Percentiles rank a stretch among this genome's conserved stretches.
Conservation (phyloP, 2,797 vertebrate genomes). For the Sebastes trivittatus region DNA sequence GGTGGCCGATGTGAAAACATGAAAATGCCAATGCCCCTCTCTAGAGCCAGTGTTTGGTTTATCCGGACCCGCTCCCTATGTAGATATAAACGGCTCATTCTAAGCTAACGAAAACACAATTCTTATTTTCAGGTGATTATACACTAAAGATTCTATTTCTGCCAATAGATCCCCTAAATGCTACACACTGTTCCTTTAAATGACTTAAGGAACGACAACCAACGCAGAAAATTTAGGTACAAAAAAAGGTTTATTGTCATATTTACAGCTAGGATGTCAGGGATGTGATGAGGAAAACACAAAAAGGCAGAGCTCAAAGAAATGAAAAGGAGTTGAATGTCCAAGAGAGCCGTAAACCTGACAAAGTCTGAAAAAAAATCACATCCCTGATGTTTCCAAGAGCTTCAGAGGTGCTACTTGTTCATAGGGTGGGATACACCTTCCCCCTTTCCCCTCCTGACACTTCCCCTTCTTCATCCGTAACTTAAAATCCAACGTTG, state of each 20-base stretch:
- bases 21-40: no score
- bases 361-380: slow-evolving; percentile 23
- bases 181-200: not conserved
- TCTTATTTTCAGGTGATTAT: no score
- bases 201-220: not conserved
- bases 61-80: no score
- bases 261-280: slow-evolving; percentile 70
- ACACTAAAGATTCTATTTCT: no score
- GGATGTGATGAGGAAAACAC: slow-evolving; percentile 42
- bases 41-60: no score
- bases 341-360: slow-evolving; percentile 24
- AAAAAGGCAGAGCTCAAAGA: slow-evolving; percentile 38
- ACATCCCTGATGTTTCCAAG: slow-evolving; percentile 22
- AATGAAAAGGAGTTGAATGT: slow-evolving; percentile 16
- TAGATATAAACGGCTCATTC: no score
- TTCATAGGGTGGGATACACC: not conserved
- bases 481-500: slow-evolving; percentile 12
- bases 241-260: slow-evolving; percentile 77
- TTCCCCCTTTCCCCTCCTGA: not conserved
- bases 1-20: no score
- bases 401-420: slow-evolving; percentile 27
- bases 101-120: no score
- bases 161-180: no score
- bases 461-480: slow-evolving; percentile 19
- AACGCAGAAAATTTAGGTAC: slow-evolving; percentile 32